These are phyloP conservation scores for Tachystola acroxantha DNA, from an alignment of 2,888 invertebrate genomes.

Conservation along the genomic window DNA sequence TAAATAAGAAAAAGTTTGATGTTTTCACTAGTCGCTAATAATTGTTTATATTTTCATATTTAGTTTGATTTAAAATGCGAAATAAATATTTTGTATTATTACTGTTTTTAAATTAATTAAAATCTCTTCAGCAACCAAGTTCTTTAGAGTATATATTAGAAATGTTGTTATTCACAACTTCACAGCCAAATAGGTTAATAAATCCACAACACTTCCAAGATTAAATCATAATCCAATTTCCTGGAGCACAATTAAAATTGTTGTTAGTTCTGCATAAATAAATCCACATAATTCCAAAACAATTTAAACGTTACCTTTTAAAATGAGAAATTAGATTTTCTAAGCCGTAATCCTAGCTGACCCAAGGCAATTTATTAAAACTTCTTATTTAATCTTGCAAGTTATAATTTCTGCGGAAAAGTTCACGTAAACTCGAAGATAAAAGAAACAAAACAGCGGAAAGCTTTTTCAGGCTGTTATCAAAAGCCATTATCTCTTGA, in stretches of 20 bases:
- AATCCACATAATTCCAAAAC: constrained; percentile 13
- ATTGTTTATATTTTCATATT: no score
- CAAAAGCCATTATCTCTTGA: constrained; percentile 75
- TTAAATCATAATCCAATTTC: not conserved
- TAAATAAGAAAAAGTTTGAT: no score
- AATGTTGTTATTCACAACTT: no score
- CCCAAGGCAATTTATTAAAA: constrained; percentile 69
- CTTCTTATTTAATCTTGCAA: constrained; percentile 71
- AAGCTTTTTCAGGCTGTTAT: constrained; percentile 75
- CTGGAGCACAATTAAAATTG: not conserved
- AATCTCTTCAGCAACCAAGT: no score
- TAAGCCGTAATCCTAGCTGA: constrained; percentile 56
- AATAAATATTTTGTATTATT: no score
- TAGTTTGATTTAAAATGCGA: no score
- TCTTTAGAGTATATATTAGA: no score
- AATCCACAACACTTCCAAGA: not conserved
- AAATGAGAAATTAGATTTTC: constrained; percentile 42
- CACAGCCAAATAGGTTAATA: no score
- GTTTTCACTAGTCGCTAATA: no score
- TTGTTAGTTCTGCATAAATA: constrained; percentile 3
- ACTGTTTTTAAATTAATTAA: no score
- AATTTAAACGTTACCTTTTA: constrained; percentile 12
- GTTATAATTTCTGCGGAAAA: constrained; percentile 72
- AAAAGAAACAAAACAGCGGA: constrained; percentile 76
- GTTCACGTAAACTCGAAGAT: constrained; percentile 67